Evolutionary conservation across 2,797 vertebrate genomes (phyloP).

Genomic region (Acanthurus tractus): DNA sequence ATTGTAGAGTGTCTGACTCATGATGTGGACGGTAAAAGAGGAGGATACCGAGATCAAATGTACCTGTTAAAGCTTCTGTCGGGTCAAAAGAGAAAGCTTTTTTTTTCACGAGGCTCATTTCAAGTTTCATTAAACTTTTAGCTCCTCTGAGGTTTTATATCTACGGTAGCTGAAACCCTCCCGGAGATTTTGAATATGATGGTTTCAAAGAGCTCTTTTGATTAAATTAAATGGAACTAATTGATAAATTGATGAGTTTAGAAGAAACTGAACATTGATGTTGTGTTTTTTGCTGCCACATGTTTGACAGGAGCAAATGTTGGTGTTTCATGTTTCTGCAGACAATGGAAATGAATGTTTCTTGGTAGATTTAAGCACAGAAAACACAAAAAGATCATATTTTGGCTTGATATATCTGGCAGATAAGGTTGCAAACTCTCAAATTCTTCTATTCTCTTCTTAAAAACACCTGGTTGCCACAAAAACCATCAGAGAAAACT

Average conservation of each 20-base stretch:
- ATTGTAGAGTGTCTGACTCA: conserved; percentile 5
- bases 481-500: too few species aligned
- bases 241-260: neutral
- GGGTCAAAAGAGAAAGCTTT: neutral
- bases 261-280: neutral
- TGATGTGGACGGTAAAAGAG: neutral
- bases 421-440: too few species aligned
- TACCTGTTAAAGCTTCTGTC: neutral
- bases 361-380: too few species aligned
- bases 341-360: too few species aligned
- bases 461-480: too few species aligned
- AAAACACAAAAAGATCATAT: too few species aligned
- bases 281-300: neutral
- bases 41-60: neutral
- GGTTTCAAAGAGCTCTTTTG: conserved; percentile 2
- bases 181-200: neutral
- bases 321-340: too few species aligned
- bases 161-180: neutral
- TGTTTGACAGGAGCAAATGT: neutral
- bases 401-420: too few species aligned
- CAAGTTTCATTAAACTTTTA: conserved; percentile 16
- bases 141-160: conserved; percentile 5
- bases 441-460: too few species aligned
- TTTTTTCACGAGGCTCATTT: neutral
- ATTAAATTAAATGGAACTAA: neutral